Percentiles rank a stretch among this genome's conserved stretches.
These are phyloP conservation scores for Marasmarcha lunaedactyla DNA, from an alignment of 2,888 invertebrate genomes.

Conservation along the genomic window DNA sequence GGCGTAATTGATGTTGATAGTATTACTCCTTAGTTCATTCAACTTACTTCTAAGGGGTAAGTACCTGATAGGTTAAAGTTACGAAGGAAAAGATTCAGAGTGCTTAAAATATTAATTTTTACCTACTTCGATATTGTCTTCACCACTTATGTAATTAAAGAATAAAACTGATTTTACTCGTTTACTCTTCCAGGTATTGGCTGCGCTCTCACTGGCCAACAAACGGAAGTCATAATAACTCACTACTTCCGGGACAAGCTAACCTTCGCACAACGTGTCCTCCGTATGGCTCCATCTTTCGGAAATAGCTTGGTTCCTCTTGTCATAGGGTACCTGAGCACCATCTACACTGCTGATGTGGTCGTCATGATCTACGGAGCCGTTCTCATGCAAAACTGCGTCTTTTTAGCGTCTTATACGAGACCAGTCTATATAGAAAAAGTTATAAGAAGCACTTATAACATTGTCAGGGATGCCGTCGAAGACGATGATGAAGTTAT, in stretches of 20 bases:
- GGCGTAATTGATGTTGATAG: too few species aligned
- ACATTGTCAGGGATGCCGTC: conserved; percentile 49
- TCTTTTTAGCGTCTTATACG: conserved; percentile 62
- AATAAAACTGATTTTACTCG: too few species aligned
- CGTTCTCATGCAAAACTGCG: conserved; percentile 67
- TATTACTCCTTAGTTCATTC: too few species aligned
- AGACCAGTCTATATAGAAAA: conserved; percentile 66
- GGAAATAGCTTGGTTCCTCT: conserved; percentile 67
- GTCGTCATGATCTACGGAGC: conserved; percentile 71
- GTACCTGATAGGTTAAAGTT: too few species aligned
- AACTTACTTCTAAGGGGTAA: too few species aligned
- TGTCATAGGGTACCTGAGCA: conserved; percentile 57
- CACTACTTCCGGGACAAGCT: conserved; percentile 72
- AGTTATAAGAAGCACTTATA: conserved; percentile 54
- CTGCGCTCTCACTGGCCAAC: conserved; percentile 65
- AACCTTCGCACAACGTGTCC: conserved; percentile 55
- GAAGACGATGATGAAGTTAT: conserved; percentile 72
- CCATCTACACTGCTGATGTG: conserved; percentile 40
- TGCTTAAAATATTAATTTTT: too few species aligned
- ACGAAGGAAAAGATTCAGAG: too few species aligned
- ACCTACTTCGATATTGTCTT: too few species aligned
- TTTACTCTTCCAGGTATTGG: conserved; percentile 59
- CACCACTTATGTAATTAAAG: too few species aligned
- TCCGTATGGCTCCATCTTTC: conserved; percentile 60
- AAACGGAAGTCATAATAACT: conserved; percentile 68